Conservation (phyloP, 2,888 invertebrate genomes). For the Xestia sexstrigata region DNA sequence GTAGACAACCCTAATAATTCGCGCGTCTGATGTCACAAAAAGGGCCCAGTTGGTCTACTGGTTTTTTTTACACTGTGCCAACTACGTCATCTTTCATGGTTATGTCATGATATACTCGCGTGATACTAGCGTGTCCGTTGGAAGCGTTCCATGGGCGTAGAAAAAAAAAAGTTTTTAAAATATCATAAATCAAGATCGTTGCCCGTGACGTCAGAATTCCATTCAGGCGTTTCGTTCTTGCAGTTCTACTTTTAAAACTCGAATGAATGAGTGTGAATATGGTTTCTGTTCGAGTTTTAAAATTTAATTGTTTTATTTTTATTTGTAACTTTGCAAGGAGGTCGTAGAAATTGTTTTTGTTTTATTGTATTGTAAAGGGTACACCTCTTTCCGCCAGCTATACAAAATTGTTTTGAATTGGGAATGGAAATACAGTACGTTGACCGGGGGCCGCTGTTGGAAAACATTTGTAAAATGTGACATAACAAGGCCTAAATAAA, state of each 20-base stretch:
- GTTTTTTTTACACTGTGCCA: neutral
- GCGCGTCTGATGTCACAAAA: neutral
- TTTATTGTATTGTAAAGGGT: neutral
- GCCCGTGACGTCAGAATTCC: slow-evolving; percentile 73
- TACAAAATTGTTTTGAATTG: neutral
- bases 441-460: neutral
- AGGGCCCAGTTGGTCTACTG: neutral
- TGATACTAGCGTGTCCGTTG: slow-evolving; percentile 73
- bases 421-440: neutral
- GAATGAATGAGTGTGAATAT: slow-evolving; percentile 26
- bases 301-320: slow-evolving; percentile 1
- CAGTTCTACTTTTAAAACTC: slow-evolving; percentile 60
- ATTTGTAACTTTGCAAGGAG: neutral
- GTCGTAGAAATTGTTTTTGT: neutral
- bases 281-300: slow-evolving; percentile 27
- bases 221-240: slow-evolving; percentile 67
- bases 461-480: neutral
- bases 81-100: slow-evolving; percentile 65
- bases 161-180: slow-evolving; percentile 74
- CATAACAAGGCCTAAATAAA: too few relatives aligned
- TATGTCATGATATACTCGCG: slow-evolving; percentile 69
- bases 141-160: slow-evolving; percentile 72
- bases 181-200: slow-evolving; percentile 74
- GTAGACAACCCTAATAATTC: neutral
- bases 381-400: neutral